Conservation (phyloP, 2,113 vertebrate genomes). For the Psittacara wagleri region DNA sequence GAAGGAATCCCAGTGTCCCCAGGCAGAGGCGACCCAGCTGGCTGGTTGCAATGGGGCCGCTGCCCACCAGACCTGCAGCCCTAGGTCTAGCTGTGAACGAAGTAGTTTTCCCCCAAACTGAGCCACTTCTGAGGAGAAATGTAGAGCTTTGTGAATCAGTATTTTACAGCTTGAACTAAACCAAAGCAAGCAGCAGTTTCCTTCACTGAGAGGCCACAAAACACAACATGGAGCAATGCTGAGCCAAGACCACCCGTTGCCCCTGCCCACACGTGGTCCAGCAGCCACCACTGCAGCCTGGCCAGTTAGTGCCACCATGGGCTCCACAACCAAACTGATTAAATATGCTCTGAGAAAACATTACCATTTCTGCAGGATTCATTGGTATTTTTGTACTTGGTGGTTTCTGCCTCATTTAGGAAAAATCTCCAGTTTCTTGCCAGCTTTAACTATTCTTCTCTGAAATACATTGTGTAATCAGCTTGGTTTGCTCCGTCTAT, state of each 20-base stretch:
- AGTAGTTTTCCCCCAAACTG: fast-evolving
- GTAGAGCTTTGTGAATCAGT: neutral
- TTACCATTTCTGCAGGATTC: fast-evolving
- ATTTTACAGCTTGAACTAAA: neutral
- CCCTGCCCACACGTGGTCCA: neutral
- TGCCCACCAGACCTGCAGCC: neutral
- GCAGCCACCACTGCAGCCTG: neutral
- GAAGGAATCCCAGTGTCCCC: neutral
- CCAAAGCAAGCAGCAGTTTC: neutral
- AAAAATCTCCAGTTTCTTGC: neutral
- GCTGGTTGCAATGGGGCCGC: neutral
- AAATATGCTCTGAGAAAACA: neutral
- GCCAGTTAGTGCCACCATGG: fast-evolving
- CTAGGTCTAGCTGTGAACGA: fast-evolving
- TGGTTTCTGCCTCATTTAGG: neutral
- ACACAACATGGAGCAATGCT: neutral
- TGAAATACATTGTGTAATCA: neutral
- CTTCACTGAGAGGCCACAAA: neutral
- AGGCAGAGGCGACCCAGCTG: neutral
- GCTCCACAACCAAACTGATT: neutral
- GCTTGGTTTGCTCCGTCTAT: neutral
- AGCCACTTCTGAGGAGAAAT: neutral
- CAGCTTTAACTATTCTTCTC: neutral
- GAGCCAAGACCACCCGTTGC: fast-evolving
- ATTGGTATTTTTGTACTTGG: neutral